Conservation (phyloP, 2,888 invertebrate genomes). For the Parelbella ahira region DNA sequence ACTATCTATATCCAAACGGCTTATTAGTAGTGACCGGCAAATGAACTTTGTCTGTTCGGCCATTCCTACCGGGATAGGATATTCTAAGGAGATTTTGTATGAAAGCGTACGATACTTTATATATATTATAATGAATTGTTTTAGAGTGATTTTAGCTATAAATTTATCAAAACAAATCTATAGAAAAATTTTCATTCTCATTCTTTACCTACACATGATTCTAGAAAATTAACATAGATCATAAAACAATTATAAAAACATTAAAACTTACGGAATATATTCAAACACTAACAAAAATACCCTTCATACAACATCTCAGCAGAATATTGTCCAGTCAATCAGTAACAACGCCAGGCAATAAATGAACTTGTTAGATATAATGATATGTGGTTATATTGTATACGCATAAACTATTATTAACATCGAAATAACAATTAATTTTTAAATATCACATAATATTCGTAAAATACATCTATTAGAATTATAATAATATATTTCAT, state of each 20-base stretch:
- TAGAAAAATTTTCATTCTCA: too few relatives aligned
- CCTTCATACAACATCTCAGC: constrained; percentile 4
- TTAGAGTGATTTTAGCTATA: too few relatives aligned
- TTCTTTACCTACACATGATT: too few relatives aligned
- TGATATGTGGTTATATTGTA: constrained; percentile 73
- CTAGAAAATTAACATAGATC: too few relatives aligned
- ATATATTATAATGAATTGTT: too few relatives aligned
- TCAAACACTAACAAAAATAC: neutral
- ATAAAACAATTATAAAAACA: neutral
- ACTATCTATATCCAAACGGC: constrained; percentile 19
- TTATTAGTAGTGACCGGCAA: constrained; percentile 11
- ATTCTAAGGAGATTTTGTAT: constrained; percentile 1
- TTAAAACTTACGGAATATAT: neutral
- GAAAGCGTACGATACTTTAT: neutral
- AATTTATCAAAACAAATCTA: too few relatives aligned
- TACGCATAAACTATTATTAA: constrained; percentile 55
- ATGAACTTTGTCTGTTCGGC: constrained; percentile 1
- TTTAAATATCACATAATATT: constrained; percentile 78
- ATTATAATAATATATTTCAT: constrained; percentile 34
- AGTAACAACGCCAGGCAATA: constrained; percentile 15
- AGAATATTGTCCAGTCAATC: constrained; percentile 9
- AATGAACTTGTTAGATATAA: constrained; percentile 56
- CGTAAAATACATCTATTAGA: constrained; percentile 62
- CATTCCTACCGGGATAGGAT: neutral
- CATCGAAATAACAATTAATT: constrained; percentile 67